Conservation (phyloP, 2,797 vertebrate genomes). For the Danio aesculapii region DNA sequence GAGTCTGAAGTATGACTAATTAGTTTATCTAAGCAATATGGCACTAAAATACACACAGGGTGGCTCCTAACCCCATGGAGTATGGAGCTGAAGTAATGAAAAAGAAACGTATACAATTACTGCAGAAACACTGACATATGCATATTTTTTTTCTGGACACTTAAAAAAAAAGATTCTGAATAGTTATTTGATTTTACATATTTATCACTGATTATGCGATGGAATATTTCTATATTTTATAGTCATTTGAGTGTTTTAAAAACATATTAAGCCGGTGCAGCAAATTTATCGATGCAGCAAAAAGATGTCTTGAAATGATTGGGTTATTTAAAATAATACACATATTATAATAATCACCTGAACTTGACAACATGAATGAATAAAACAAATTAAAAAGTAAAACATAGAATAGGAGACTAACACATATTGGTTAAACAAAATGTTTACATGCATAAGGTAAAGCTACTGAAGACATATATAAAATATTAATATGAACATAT, state of each 20-base stretch:
- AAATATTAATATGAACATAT: no score
- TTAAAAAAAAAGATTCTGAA: neutral
- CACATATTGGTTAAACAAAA: no score
- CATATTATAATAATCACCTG: no score
- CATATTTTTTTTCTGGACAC: neutral
- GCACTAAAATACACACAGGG: slow-evolving; percentile 40
- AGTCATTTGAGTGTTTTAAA: neutral
- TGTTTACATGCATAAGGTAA: no score
- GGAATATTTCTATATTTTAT: no score
- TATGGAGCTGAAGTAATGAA: slow-evolving; percentile 24
- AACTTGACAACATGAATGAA: no score
- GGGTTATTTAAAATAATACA: no score
- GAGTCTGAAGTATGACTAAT: slow-evolving; percentile 56
- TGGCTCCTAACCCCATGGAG: slow-evolving; percentile 6
- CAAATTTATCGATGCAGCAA: no score
- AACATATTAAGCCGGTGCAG: neutral
- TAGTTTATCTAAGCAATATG: slow-evolving; percentile 55
- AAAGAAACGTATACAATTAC: neutral
- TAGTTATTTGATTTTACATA: neutral
- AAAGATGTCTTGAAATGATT: no score
- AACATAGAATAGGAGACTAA: no score
- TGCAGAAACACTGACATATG: neutral
- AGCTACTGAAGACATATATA: no score
- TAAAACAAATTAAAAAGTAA: no score
- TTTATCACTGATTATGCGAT: neutral